Evolutionary conservation across 2,797 vertebrate genomes (phyloP).

Genomic region (Gallinago nigripennis): DNA sequence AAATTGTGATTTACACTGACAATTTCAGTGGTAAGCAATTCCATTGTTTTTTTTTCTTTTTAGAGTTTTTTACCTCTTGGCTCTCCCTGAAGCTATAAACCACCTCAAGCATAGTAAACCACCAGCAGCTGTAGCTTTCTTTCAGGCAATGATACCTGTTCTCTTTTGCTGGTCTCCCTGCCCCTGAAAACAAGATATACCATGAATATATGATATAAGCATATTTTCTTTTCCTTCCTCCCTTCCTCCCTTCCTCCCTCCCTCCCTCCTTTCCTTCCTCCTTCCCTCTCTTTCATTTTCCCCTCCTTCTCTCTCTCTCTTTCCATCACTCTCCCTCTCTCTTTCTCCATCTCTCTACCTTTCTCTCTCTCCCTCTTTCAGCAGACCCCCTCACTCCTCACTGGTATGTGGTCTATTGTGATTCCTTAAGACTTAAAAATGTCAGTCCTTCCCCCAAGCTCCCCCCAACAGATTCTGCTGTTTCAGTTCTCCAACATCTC

Average conservation of each 20-base stretch:
- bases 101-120: not conserved
- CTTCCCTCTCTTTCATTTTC: not conserved
- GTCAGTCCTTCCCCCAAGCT: not conserved
- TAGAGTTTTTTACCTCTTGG: not conserved
- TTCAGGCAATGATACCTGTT: not conserved
- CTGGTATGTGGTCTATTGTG: not conserved
- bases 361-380: not conserved
- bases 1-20: not conserved
- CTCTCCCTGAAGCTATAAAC: not conserved
- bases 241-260: accelerated
- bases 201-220: not conserved
- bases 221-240: too few relatives aligned
- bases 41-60: not conserved
- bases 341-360: accelerated
- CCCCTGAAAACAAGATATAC: not conserved
- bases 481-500: conserved; percentile 75
- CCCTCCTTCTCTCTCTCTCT: not conserved
- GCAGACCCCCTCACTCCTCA: not conserved
- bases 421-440: conserved; percentile 12
- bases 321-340: not conserved
- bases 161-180: not conserved
- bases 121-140: not conserved
- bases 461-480: conserved; percentile 14
- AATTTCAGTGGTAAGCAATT: not conserved
- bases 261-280: not conserved